Evolutionary conservation across 2,888 invertebrate species (phyloP).

Genomic region (Parochlus steinenii): DNA sequence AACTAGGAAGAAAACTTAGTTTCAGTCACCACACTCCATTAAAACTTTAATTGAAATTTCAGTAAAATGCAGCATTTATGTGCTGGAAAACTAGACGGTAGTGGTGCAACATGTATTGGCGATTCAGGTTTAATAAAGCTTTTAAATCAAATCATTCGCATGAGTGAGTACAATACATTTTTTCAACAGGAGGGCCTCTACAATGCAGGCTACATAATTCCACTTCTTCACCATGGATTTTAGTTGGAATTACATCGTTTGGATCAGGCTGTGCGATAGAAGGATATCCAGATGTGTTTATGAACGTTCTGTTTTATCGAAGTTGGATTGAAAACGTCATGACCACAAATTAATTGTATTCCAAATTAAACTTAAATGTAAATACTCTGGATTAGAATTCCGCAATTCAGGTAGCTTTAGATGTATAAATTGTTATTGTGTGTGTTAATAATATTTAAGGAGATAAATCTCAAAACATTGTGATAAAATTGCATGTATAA

Average conservation of each 20-base stretch:
- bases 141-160: background rate
- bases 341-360: slow-evolving; percentile 15
- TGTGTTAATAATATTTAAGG: too few species aligned
- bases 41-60: too few species aligned
- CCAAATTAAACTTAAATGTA: too few species aligned
- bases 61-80: slow-evolving; percentile 81
- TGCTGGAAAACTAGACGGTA: slow-evolving; percentile 74
- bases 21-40: too few species aligned
- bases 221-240: slow-evolving; percentile 75
- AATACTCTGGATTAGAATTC: too few species aligned
- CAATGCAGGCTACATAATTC: slow-evolving; percentile 59
- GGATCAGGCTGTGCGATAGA: slow-evolving; percentile 82
- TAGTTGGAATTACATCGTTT: slow-evolving; percentile 79
- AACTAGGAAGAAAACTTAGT: too few species aligned
- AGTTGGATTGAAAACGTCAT: slow-evolving; percentile 49
- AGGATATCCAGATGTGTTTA: slow-evolving; percentile 80
- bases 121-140: slow-evolving; percentile 4
- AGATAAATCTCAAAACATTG: too few species aligned
- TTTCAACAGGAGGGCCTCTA: slow-evolving; percentile 57
- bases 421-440: too few species aligned
- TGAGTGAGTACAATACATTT: background rate
- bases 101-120: slow-evolving; percentile 62
- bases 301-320: slow-evolving; percentile 65
- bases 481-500: too few species aligned
- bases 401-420: too few species aligned